These are phyloP conservation scores for Bruchidius siliquastri DNA, from an alignment of 2,888 invertebrate species.

Conservation along the genomic window DNA sequence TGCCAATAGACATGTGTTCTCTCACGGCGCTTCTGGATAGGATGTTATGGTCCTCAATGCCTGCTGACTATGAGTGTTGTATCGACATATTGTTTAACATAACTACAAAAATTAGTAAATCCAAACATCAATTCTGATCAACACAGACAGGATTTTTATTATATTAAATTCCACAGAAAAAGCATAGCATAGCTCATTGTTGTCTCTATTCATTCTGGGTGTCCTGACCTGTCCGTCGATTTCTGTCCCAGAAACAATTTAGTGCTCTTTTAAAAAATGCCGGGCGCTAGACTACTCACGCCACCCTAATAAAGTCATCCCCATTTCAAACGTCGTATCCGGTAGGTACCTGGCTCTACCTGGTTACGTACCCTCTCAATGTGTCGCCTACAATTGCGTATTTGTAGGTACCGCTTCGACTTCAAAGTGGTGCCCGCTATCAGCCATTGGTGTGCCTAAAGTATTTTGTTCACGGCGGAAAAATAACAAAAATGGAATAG, in stretches of 20 bases:
- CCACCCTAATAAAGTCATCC: constrained; percentile 17
- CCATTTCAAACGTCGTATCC: constrained; percentile 15
- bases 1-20: no score
- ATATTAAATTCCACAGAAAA: no score
- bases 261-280: background rate
- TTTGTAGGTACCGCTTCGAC: background rate
- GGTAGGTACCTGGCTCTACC: constrained; percentile 18
- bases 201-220: background rate
- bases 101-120: no score
- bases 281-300: background rate
- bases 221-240: background rate
- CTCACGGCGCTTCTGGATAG: no score
- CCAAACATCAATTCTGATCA: no score
- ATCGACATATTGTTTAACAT: no score
- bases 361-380: constrained; percentile 6
- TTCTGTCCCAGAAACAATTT: background rate
- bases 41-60: no score
- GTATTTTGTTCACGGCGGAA: no score
- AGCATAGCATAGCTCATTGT: background rate
- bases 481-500: no score
- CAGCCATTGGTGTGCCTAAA: no score
- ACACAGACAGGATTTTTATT: no score
- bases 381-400: background rate
- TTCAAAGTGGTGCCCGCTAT: background rate
- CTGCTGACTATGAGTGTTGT: no score